These are phyloP conservation scores for Perdix hodgsoniae DNA, from an alignment of 2,797 vertebrate genomes.

Conservation along the genomic window DNA sequence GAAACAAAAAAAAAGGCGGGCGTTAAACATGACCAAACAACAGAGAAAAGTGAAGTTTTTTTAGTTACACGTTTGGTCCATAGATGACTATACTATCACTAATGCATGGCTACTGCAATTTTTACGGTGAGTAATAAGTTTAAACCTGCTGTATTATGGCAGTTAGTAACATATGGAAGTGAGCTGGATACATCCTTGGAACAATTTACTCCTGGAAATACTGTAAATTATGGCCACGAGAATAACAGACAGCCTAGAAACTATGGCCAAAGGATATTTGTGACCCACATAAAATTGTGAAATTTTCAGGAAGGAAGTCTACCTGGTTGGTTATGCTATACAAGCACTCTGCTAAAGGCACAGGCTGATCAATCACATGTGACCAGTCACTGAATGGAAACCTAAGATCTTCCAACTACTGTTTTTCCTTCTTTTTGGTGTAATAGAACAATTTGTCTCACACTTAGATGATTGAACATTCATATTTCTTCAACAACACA, in stretches of 20 bases:
- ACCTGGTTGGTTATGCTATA: no score
- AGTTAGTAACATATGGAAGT: background rate
- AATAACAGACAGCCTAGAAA: background rate
- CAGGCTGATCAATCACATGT: rapidly evolving
- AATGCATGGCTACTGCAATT: background rate
- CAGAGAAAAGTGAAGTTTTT: background rate
- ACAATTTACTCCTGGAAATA: background rate
- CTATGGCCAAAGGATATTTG: background rate
- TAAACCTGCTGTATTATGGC: background rate
- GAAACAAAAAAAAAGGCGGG: background rate
- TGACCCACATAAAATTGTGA: rapidly evolving
- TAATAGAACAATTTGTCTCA: background rate
- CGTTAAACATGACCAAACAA: rapidly evolving
- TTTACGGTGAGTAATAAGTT: background rate
- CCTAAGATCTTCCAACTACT: background rate
- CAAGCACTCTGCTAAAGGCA: background rate
- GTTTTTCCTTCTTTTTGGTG: background rate
- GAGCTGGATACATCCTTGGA: background rate
- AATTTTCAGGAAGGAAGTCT: background rate
- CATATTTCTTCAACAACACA: background rate
- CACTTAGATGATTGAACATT: background rate
- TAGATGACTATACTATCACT: background rate
- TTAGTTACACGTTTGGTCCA: background rate
- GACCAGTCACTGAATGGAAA: background rate
- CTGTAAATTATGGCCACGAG: background rate